Percentiles rank a stretch among this genome's conserved stretches.
Conservation (phyloP, 1,140 invertebrate species). For the Drosophila chauvacae region DNA sequence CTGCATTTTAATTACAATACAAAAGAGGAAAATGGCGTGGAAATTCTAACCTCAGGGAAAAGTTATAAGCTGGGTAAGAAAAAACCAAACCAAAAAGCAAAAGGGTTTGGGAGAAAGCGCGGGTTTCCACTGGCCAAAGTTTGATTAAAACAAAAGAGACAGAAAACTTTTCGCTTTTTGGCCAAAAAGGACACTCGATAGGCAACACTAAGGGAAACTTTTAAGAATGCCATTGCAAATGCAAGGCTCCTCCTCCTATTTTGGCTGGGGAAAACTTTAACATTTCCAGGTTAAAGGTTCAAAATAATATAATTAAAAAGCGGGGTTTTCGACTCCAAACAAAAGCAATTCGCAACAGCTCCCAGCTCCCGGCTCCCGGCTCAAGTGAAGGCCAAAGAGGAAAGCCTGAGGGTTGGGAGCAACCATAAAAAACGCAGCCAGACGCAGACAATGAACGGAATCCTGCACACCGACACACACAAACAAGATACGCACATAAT, state of each 20-base stretch:
- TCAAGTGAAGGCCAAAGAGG: conserved; percentile 23
- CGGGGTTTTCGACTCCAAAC: conserved; percentile 44
- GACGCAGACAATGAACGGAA: conserved; percentile 57
- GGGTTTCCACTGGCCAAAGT: conserved; percentile 43
- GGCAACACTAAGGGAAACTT: conserved; percentile 36
- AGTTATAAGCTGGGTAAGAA: conserved; percentile 37
- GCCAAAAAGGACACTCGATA: conserved; percentile 45
- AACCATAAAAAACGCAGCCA: conserved; percentile 62
- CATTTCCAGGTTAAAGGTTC: conserved; percentile 57
- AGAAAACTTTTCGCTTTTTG: conserved; percentile 25
- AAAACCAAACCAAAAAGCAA: conserved; percentile 25
- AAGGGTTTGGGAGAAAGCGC: conserved; percentile 4
- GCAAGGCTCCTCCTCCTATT: not conserved
- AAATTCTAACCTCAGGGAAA: conserved; percentile 68
- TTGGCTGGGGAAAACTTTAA: conserved; percentile 26
- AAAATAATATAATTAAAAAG: conserved; percentile 66
- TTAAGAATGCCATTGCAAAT: conserved; percentile 41
- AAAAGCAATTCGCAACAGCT: conserved; percentile 36
- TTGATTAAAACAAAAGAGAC: conserved; percentile 58
- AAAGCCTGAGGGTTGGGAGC: conserved; percentile 16
- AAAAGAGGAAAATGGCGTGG: conserved; percentile 47
- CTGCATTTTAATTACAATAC: conserved; percentile 79
- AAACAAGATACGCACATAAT: conserved; percentile 66
- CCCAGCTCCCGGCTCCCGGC: no score
- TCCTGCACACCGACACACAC: conserved; percentile 37